Evolutionary conservation across 1,140 invertebrate species (phyloP), one percentile per base, ranked within the genome.

Genomic region (Drosophila kikkawai): DNA sequence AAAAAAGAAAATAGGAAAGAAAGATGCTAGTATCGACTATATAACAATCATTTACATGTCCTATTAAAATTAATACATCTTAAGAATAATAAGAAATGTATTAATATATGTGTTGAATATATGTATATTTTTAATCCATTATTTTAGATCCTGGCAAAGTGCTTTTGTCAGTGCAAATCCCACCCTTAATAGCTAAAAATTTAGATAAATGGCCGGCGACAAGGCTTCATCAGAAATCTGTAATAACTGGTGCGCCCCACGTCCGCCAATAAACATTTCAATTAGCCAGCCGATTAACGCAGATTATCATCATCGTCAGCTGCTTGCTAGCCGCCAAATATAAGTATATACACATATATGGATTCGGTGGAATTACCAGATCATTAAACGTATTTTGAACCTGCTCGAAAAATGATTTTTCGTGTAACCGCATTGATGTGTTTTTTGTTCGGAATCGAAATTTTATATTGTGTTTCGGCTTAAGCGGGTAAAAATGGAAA

Each of bases 321-420:
- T 8, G 36, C 4, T 17, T 58, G 45, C 39, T 37, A 64, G 29
- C 19, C 11, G 22, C 55, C 56, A 51, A 60, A 69, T 37, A 59
- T 39, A 50, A 42, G 53, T 37, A 47, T 17, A 19, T 51, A 34
- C 47, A 68, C 42, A 47, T 59, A 39, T 50, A 55, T 37, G 19
- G 36, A n/a, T 69, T 42, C 51, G 22, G 44, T 19, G 59, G 55
- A 77, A 67, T 79, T 64, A 70, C 61, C 50, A 82, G 76, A 82
- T 80, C 83, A 75, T 87, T 83, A 88, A 80, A 36, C 68, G 84
- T 74, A 70, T 87, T 57, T 83, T 87, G 84, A 87, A 87, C 84
- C 45, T 59, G 56, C 45, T 41, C 53, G 29, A 66, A 75, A 57
- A 61, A 50, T 29, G 6, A 41, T 58, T 78, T 56, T 44, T 22